Evolutionary conservation across 2,797 vertebrate species (phyloP).

Genomic region (Hippocampus kuda): DNA sequence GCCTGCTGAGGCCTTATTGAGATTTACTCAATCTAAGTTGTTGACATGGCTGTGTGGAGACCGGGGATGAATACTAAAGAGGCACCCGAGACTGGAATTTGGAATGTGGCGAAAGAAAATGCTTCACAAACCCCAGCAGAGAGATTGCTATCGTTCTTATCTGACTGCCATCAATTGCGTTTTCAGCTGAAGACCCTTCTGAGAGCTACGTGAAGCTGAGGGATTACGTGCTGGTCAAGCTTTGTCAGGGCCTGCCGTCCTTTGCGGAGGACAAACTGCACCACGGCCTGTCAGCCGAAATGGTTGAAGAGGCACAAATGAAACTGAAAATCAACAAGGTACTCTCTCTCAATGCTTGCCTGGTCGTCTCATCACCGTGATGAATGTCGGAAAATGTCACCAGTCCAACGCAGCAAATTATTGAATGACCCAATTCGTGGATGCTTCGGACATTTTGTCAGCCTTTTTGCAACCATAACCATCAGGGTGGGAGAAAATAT

Average conservation of each 20-base stretch:
- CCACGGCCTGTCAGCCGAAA: constrained; percentile 83
- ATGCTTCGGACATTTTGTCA: background rate
- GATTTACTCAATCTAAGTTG: constrained; percentile 35
- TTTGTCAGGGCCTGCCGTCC: constrained; percentile 80
- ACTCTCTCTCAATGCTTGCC: background rate
- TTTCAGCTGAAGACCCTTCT: constrained; percentile 90
- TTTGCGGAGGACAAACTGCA: constrained; percentile 82
- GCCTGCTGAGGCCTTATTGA: constrained; percentile 30
- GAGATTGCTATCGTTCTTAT: background rate
- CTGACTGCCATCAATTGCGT: background rate
- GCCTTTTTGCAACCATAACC: background rate
- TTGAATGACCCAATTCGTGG: background rate
- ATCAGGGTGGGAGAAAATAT: too few species aligned
- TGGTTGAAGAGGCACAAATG: constrained; percentile 81
- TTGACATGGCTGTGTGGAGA: constrained; percentile 24
- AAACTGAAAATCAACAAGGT: constrained; percentile 99
- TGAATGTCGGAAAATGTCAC: background rate
- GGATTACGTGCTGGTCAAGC: constrained; percentile 89
- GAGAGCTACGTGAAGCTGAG: constrained; percentile 92
- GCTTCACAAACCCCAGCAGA: background rate
- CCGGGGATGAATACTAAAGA: constrained; percentile 44
- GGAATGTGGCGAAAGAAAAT: constrained; percentile 7
- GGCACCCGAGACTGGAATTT: constrained; percentile 23
- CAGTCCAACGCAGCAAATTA: background rate
- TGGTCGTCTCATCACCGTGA: background rate